Evolutionary conservation across 1,140 invertebrate genomes (phyloP).

Genomic region (Psilanteris sp.): DNA sequence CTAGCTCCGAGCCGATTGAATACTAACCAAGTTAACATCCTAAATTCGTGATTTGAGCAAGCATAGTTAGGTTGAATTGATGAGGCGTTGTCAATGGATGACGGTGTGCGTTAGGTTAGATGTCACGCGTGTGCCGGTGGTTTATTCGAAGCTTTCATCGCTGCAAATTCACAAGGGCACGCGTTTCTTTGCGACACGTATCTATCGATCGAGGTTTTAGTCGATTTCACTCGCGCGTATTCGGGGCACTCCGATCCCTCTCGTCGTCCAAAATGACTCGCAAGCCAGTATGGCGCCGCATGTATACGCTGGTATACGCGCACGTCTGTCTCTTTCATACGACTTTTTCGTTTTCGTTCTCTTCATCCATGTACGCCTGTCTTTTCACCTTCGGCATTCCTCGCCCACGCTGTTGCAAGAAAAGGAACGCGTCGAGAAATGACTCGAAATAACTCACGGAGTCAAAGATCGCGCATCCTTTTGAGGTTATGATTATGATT

Average conservation of each 20-base stretch:
- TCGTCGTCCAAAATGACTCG: slow-evolving; percentile 62
- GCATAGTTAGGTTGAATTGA: not conserved
- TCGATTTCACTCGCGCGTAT: slow-evolving; percentile 54
- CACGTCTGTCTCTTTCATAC: slow-evolving; percentile 10
- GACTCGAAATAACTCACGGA: slow-evolving; percentile 27
- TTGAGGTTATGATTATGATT: slow-evolving; percentile 52
- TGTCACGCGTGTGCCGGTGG: slow-evolving; percentile 26
- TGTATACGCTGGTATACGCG: slow-evolving; percentile 36
- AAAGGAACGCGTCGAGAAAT: slow-evolving; percentile 11
- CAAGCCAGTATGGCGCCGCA: slow-evolving; percentile 71
- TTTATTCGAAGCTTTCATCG: no score
- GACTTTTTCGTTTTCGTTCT: slow-evolving; percentile 56
- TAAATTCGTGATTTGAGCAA: no score
- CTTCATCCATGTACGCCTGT: slow-evolving; percentile 37
- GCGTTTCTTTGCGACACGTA: slow-evolving; percentile 1
- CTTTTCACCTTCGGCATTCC: slow-evolving; percentile 50
- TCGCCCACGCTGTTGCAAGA: slow-evolving; percentile 33
- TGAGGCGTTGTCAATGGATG: slow-evolving; percentile 33
- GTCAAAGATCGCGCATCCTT: slow-evolving; percentile 42
- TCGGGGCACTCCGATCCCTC: slow-evolving; percentile 37
- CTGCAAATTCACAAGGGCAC: slow-evolving; percentile 2
- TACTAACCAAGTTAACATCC: no score
- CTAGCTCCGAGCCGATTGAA: no score
- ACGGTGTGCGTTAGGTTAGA: slow-evolving; percentile 24
- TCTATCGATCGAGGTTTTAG: slow-evolving; percentile 63